These are phyloP conservation scores for Psylliodes chrysocephalus DNA, from an alignment of 2,888 invertebrate genomes.

Conservation along the genomic window DNA sequence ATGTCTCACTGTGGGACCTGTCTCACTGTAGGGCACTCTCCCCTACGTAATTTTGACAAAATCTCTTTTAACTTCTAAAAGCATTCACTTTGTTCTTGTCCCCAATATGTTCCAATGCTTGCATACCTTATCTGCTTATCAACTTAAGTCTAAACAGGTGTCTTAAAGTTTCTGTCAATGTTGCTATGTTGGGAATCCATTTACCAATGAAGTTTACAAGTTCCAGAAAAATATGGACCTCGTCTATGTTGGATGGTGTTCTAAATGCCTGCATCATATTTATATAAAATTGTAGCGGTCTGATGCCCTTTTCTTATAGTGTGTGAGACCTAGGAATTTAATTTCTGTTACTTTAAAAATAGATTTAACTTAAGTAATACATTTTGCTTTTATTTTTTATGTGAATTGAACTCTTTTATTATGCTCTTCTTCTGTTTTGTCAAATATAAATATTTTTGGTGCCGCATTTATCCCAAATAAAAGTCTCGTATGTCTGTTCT, in stretches of 20 bases:
- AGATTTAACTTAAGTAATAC: slow-evolving; percentile 14
- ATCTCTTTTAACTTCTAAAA: slow-evolving; percentile 30
- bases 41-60: slow-evolving; percentile 24
- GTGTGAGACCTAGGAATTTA: slow-evolving; percentile 31
- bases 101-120: slow-evolving; percentile 44
- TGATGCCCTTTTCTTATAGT: slow-evolving; percentile 13
- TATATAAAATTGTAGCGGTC: slow-evolving; percentile 29
- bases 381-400: background rate
- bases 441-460: slow-evolving; percentile 41
- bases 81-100: slow-evolving; percentile 22
- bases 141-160: slow-evolving; percentile 52
- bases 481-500: slow-evolving; percentile 53
- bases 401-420: background rate
- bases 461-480: slow-evolving; percentile 57
- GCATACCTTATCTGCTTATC: slow-evolving; percentile 48
- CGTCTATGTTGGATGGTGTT: slow-evolving; percentile 41
- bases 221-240: slow-evolving; percentile 54
- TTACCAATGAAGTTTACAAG: slow-evolving; percentile 54
- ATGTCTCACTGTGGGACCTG: too few relatives aligned
- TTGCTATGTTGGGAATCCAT: too few relatives aligned
- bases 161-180: slow-evolving; percentile 42
- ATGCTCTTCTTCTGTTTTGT: too few relatives aligned
- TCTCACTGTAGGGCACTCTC: too few relatives aligned
- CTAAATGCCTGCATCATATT: slow-evolving; percentile 28
- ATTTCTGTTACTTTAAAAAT: background rate